Evolutionary conservation across 2,888 invertebrate species (phyloP).

Genomic region (Ophion ventricosus): DNA sequence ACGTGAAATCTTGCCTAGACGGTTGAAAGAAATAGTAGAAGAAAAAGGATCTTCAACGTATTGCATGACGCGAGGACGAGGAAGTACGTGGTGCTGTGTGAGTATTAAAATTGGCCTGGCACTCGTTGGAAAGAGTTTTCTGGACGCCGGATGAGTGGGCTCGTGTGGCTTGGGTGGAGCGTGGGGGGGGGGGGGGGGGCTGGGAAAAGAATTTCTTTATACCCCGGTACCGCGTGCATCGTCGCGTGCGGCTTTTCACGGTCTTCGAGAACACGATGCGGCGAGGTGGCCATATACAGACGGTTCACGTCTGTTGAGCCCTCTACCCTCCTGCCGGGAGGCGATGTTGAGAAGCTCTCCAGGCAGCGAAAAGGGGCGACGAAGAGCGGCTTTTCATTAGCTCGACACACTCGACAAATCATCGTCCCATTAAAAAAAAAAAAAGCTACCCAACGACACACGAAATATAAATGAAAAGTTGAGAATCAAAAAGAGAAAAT

Average conservation of each 20-base stretch:
- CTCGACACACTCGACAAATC: conserved; percentile 73
- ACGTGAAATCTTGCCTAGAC: conserved; percentile 27
- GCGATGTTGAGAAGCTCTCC: conserved; percentile 52
- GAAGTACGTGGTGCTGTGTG: conserved; percentile 26
- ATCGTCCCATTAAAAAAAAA: conserved; percentile 74
- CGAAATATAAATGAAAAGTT: conserved; percentile 52
- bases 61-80: conserved; percentile 28
- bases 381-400: conserved; percentile 60
- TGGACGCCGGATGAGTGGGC: conserved; percentile 58
- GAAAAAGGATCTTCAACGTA: conserved; percentile 50
- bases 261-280: conserved; percentile 39
- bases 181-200: neutral
- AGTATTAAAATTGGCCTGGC: conserved; percentile 62
- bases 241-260: conserved; percentile 54
- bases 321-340: neutral
- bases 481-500: conserved; percentile 21
- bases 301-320: conserved; percentile 16
- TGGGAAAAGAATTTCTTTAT: conserved; percentile 50
- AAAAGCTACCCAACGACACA: conserved; percentile 45
- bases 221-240: conserved; percentile 43
- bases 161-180: conserved; percentile 46
- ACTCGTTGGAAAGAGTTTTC: conserved; percentile 55
- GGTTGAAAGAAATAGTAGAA: conserved; percentile 14
- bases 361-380: conserved; percentile 35
- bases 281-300: conserved; percentile 10